Evolutionary conservation across 2,888 invertebrate genomes (phyloP).

Genomic region (Cryptus viduatorius): DNA sequence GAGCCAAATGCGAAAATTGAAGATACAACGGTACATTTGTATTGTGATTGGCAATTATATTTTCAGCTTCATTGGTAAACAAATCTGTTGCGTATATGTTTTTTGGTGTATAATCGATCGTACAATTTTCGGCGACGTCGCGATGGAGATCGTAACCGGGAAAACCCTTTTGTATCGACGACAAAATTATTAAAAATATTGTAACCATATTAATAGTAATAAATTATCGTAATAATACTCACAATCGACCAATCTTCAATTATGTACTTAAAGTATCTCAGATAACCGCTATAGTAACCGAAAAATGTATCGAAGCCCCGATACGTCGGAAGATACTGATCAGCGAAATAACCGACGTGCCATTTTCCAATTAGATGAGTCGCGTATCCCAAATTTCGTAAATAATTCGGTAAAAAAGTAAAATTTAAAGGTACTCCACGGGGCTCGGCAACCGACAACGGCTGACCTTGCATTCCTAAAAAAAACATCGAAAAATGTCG

Average conservation of each 20-base stretch:
- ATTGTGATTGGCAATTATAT: constrained; percentile 88
- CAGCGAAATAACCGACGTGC: constrained; percentile 86
- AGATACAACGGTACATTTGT: constrained; percentile 90
- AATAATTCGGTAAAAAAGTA: constrained; percentile 86
- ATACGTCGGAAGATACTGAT: constrained; percentile 88
- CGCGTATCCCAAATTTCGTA: constrained; percentile 85
- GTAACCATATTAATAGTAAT: constrained; percentile 73
- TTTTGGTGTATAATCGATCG: constrained; percentile 73
- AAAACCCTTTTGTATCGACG: constrained; percentile 41
- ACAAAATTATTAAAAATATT: constrained; percentile 13
- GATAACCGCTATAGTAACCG: constrained; percentile 93
- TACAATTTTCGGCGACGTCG: constrained; percentile 79
- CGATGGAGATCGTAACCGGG: constrained; percentile 85
- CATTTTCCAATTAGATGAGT: constrained; percentile 87
- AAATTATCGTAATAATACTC: constrained; percentile 64
- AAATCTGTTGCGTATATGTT: constrained; percentile 90
- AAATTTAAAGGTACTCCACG: constrained; percentile 86
- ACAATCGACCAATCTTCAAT: constrained; percentile 82
- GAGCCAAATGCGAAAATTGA: constrained; percentile 92
- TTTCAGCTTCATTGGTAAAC: constrained; percentile 88
- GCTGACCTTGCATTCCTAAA: constrained; percentile 86
- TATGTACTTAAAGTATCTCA: constrained; percentile 92
- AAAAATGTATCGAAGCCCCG: constrained; percentile 93
- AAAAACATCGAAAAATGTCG: constrained; percentile 4
- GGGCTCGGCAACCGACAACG: constrained; percentile 85